These are phyloP conservation scores for Leptonema lineaticorne DNA, from an alignment of 1,140 invertebrate genomes.

Conservation along the genomic window DNA sequence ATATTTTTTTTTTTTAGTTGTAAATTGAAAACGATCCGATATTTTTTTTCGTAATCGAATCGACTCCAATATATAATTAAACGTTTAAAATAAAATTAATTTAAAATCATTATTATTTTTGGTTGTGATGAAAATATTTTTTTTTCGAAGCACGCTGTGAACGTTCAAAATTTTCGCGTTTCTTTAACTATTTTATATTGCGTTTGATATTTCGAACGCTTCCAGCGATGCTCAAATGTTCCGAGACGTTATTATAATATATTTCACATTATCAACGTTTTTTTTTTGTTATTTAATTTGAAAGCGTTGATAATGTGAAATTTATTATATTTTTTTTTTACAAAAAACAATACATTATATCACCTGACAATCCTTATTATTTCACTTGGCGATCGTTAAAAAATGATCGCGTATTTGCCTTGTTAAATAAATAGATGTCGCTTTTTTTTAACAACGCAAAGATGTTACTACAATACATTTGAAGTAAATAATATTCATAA, in stretches of 20 bases:
- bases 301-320: neutral
- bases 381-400: slow-evolving; percentile 16
- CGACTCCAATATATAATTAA: slow-evolving; percentile 31
- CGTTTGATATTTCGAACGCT: neutral
- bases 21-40: slow-evolving; percentile 24
- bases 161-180: neutral
- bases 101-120: slow-evolving; percentile 37
- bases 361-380: slow-evolving; percentile 41
- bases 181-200: neutral
- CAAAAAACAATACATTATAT: slow-evolving; percentile 29
- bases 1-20: slow-evolving; percentile 34
- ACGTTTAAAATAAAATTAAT: slow-evolving; percentile 32
- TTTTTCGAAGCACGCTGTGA: neutral
- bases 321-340: too few species aligned
- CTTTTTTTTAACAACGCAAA: neutral
- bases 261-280: neutral
- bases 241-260: slow-evolving; percentile 1
- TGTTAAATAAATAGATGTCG: neutral
- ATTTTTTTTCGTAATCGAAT: neutral
- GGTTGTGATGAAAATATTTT: slow-evolving; percentile 15
- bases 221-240: slow-evolving; percentile 10
- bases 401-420: neutral
- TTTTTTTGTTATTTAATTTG: too few species aligned
- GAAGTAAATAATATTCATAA: slow-evolving; percentile 15
- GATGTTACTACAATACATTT: neutral